Evolutionary conservation across 2,797 vertebrate species (phyloP), one percentile per base, ranked within the genome.

Genomic region (Nannoperca obscura): DNA sequence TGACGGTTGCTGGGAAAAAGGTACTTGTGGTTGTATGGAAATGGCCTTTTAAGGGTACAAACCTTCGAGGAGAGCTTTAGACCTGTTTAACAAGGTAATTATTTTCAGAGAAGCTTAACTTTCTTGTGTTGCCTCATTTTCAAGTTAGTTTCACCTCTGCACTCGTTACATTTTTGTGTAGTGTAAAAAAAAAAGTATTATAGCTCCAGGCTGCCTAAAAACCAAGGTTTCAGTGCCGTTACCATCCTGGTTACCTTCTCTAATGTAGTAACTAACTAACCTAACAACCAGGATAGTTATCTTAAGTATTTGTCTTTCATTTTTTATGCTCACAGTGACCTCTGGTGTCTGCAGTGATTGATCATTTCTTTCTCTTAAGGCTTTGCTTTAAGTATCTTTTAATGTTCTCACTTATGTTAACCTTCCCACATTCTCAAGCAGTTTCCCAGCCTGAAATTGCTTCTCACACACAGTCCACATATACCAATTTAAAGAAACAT

Each of bases 1-100:
- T 92, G 96, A 92, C 94, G 91, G 94, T 96, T 94, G 94, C 91
- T 96, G 89, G 94, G 94, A 93, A 96, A 94, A 91, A 83, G 90
- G 93, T 91, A 91, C 88, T 90, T 86, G 91, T 88, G 86, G 91
- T 92, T 92, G 92, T 91, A 90, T 94, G 94, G 93, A 86, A 89
- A 90, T 92, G 84, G 90, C 93, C 91, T 86, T 96, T 92, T 95
- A 94, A 94, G 92, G 89, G 27, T 78, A 83, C 65, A 90, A 81
- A 88, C 42, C 81, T 47, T 82, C 74, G 32, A 60, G 44, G 46
- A 67, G 55, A 68, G 76, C 65, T 65, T 66, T 72, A 27, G 57
- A 74, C 42, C 34, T 76, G 61, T 78, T 79, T 63, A 71, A 73
- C 40, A 74, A 66, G 24, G 62, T 47, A 46, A 75, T 67, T 85